Conservation (phyloP, 2,888 invertebrate species). For the Achlya flavicornis region DNA sequence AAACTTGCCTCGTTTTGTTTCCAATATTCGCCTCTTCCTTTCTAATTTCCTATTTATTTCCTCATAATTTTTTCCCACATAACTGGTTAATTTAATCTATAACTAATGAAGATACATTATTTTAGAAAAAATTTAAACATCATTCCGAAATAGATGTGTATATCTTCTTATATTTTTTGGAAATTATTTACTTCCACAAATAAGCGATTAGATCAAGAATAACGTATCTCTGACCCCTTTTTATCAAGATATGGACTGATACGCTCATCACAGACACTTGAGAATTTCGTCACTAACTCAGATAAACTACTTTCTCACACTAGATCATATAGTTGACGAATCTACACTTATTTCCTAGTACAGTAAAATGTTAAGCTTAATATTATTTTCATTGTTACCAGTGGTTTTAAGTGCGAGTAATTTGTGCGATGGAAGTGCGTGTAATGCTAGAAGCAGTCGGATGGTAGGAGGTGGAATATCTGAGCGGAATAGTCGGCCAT, state of each 20-base stretch:
- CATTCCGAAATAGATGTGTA: too few relatives aligned
- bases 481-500: constrained; percentile 65
- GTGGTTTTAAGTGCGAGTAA: constrained; percentile 45
- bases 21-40: constrained; percentile 17
- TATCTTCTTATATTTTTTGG: too few relatives aligned
- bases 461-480: constrained; percentile 58
- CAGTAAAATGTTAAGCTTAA: constrained; percentile 48
- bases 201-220: background rate
- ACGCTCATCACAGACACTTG: constrained; percentile 22
- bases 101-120: too few relatives aligned
- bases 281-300: constrained; percentile 21
- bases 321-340: constrained; percentile 11
- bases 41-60: too few relatives aligned
- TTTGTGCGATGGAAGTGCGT: constrained; percentile 46
- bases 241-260: constrained; percentile 35
- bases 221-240: constrained; percentile 20
- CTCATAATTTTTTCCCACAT: too few relatives aligned
- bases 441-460: constrained; percentile 40
- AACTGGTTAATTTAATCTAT: too few relatives aligned
- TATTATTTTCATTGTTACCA: constrained; percentile 46
- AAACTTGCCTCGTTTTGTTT: constrained; percentile 35
- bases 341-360: background rate
- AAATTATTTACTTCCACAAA: background rate
- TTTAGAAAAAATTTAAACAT: too few relatives aligned
- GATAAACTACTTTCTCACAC: constrained; percentile 48